Evolutionary conservation across 2,888 invertebrate genomes (phyloP).

Genomic region (Epirrita christyi): DNA sequence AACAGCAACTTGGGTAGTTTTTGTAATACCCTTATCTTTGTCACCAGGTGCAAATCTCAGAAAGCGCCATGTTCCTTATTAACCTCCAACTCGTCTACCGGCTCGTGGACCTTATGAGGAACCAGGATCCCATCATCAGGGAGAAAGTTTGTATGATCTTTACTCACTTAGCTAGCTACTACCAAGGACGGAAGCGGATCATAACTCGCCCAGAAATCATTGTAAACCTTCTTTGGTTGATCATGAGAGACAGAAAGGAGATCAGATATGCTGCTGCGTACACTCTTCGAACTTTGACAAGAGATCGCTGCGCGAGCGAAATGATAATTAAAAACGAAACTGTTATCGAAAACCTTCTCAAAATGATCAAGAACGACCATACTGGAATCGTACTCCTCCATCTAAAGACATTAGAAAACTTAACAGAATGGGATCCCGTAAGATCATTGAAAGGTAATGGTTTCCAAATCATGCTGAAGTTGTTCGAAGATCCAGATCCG

Average conservation of each 20-base stretch:
- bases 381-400: slow-evolving; percentile 65
- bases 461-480: slow-evolving; percentile 62
- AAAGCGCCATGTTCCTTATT: slow-evolving; percentile 67
- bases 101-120: slow-evolving; percentile 64
- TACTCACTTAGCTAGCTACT: slow-evolving; percentile 57
- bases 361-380: slow-evolving; percentile 69
- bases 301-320: slow-evolving; percentile 60
- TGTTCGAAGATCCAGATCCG: slow-evolving; percentile 55
- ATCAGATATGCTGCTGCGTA: slow-evolving; percentile 70
- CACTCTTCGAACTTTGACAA: slow-evolving; percentile 59
- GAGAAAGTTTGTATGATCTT: slow-evolving; percentile 70
- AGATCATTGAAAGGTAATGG: slow-evolving; percentile 65
- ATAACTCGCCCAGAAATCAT: slow-evolving; percentile 57
- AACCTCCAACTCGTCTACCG: slow-evolving; percentile 65
- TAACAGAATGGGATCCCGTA: slow-evolving; percentile 67
- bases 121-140: slow-evolving; percentile 61
- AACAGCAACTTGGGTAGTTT: not conserved
- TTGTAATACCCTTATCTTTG: no score
- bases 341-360: slow-evolving; percentile 64
- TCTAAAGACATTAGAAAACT: slow-evolving; percentile 60
- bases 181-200: slow-evolving; percentile 64
- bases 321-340: slow-evolving; percentile 52
- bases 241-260: slow-evolving; percentile 67
- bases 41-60: slow-evolving; percentile 69
- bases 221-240: slow-evolving; percentile 60